Percentiles rank a stretch among this genome's conserved stretches.
phyloP scores from a whole-genome alignment of 1,140 invertebrate genomes.

The Cydia fagiglandana region DNA sequence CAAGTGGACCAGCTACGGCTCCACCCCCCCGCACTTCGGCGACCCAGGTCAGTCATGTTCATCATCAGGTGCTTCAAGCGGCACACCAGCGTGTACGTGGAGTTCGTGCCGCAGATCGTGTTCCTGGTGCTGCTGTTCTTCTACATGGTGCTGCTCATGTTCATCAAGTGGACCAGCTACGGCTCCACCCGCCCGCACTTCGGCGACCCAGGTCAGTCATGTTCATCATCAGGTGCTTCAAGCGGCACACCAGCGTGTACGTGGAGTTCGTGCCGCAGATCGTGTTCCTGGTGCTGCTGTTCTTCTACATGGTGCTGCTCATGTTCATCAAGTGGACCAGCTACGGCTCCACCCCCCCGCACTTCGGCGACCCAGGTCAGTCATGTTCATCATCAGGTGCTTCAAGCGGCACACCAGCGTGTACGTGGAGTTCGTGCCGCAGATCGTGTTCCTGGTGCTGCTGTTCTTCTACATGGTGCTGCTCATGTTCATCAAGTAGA shows the following conservation, averaged over 20 bases:
- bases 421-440: too few species aligned
- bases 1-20: constrained; percentile 91
- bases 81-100: constrained; percentile 86
- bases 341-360: constrained; percentile 82
- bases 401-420: too few species aligned
- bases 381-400: too few species aligned
- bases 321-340: constrained; percentile 95
- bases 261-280: constrained; percentile 95
- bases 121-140: constrained; percentile 92
- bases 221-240: constrained; percentile 86
- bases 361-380: too few species aligned
- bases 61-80: constrained; percentile 88
- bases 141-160: constrained; percentile 93
- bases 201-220: too few species aligned
- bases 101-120: constrained; percentile 94
- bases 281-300: constrained; percentile 89
- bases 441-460: too few species aligned
- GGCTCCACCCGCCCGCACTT: constrained; percentile 75
- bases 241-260: constrained; percentile 85
- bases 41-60: too few species aligned
- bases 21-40: constrained; percentile 63
- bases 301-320: constrained; percentile 92
- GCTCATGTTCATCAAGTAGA: too few species aligned
- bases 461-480: too few species aligned
- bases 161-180: constrained; percentile 94